A percentile compares a stretch with the other conserved stretches of the same genome.
phyloP scores from a whole-genome alignment of 2,888 invertebrate species.

The Lomographa bimaculata region DNA sequence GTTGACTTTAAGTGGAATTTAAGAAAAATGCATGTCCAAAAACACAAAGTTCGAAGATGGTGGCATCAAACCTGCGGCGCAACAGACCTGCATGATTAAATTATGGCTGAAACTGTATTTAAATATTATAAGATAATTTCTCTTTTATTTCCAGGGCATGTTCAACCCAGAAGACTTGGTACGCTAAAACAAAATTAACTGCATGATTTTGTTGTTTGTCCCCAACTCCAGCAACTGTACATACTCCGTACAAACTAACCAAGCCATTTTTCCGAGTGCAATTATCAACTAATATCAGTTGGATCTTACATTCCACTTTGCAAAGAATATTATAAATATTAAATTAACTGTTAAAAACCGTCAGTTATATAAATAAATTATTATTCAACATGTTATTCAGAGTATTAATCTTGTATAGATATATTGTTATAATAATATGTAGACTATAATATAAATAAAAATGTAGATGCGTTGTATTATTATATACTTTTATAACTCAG shows the following conservation, averaged over 20 bases:
- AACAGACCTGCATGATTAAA: no score
- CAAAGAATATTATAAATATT: slow-evolving; percentile 17
- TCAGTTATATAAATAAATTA: slow-evolving; percentile 36
- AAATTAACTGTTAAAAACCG: slow-evolving; percentile 14
- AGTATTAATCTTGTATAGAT: slow-evolving; percentile 65
- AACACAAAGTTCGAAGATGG: no score
- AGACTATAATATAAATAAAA: slow-evolving; percentile 50
- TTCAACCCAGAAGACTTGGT: slow-evolving; percentile 94
- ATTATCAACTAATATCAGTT: slow-evolving; percentile 43
- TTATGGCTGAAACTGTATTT: no score
- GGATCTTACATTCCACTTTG: slow-evolving; percentile 54
- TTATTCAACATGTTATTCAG: slow-evolving; percentile 45
- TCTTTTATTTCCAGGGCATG: slow-evolving; percentile 88
- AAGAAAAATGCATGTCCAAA: no score
- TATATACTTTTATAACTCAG: no score
- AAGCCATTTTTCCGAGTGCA: slow-evolving; percentile 59
- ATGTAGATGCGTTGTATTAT: slow-evolving; percentile 42
- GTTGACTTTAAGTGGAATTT: no score
- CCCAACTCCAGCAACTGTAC: slow-evolving; percentile 56
- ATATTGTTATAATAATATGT: slow-evolving; percentile 45
- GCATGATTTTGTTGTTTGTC: slow-evolving; percentile 66
- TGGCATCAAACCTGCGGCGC: no score
- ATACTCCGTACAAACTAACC: slow-evolving; percentile 56
- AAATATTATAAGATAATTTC: no score
- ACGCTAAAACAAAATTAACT: slow-evolving; percentile 67